Evolutionary conservation across 1,140 invertebrate species (phyloP).

Genomic region (Grapholita molesta): DNA sequence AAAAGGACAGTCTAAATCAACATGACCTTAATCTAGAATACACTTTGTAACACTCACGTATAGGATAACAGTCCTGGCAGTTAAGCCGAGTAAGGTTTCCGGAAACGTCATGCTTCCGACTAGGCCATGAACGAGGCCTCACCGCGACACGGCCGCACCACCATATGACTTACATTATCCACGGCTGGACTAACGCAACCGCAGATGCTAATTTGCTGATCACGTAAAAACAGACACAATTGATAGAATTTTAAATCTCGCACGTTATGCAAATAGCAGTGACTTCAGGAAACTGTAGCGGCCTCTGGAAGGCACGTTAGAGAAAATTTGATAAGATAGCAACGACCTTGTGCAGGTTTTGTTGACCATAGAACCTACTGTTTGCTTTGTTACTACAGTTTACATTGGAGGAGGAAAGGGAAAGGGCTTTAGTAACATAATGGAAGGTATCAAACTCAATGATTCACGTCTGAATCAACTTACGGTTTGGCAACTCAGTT

Average conservation of each 20-base stretch:
- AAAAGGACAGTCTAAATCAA: background rate
- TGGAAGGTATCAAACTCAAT: background rate
- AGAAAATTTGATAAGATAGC: slow-evolving; percentile 53
- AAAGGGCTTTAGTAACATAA: background rate
- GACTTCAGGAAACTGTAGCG: slow-evolving; percentile 41
- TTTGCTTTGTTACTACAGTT: background rate
- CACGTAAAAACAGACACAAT: slow-evolving; percentile 26
- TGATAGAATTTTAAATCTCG: slow-evolving; percentile 15
- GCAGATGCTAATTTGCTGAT: slow-evolving; percentile 23
- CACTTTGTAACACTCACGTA: slow-evolving; percentile 24
- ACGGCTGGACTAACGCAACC: background rate
- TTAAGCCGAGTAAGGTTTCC: slow-evolving; percentile 29
- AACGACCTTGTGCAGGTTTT: slow-evolving; percentile 15
- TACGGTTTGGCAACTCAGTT: background rate
- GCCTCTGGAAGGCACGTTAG: slow-evolving; percentile 31
- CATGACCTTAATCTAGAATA: background rate
- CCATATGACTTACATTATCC: background rate
- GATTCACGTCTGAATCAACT: background rate
- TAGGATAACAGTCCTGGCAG: slow-evolving; percentile 24
- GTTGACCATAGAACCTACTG: slow-evolving; percentile 5
- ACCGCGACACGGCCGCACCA: slow-evolving; percentile 21
- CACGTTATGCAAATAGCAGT: slow-evolving; percentile 40
- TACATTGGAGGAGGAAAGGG: background rate
- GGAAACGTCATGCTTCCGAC: slow-evolving; percentile 32
- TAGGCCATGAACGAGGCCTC: slow-evolving; percentile 30